Evolutionary conservation across 2,113 vertebrate species (phyloP).

Genomic region (Motacilla tschutschensis): DNA sequence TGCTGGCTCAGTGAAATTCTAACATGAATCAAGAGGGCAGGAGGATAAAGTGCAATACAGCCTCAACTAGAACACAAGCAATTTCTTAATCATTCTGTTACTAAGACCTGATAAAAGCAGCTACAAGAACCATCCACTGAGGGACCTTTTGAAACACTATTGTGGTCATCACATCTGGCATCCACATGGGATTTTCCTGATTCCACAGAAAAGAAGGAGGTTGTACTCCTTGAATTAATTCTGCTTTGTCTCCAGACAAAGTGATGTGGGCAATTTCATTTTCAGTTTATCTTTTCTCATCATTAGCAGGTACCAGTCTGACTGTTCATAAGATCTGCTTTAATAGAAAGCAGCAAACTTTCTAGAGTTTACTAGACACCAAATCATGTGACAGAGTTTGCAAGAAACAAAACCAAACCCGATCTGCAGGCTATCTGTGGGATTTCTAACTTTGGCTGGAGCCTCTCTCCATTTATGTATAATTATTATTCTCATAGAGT

Average conservation of each 20-base stretch:
- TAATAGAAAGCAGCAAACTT: neutral
- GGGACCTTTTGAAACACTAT: neutral
- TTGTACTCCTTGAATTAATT: neutral
- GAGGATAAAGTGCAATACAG: neutral
- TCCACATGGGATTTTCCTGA: neutral
- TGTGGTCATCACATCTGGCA: neutral
- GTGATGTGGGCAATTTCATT: neutral
- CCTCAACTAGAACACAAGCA: neutral
- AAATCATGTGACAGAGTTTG: neutral
- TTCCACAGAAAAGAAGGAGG: neutral
- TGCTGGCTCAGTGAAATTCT: neutral
- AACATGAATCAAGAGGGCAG: neutral
- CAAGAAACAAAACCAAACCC: neutral
- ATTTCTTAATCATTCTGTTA: neutral
- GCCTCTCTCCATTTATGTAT: neutral
- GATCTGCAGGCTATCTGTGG: neutral
- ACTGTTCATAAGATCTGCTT: neutral
- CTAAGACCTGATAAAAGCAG: neutral
- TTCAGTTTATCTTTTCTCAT: neutral
- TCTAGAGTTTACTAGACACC: neutral
- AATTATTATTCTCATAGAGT: neutral
- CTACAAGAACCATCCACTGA: neutral
- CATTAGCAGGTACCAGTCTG: neutral
- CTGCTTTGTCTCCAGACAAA: neutral
- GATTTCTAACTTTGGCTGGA: neutral